A percentile compares a stretch with the other conserved stretches of the same genome.
Evolutionary conservation across 2,888 invertebrate species (phyloP).

Genomic region (Pachycephus smyrnensis): DNA sequence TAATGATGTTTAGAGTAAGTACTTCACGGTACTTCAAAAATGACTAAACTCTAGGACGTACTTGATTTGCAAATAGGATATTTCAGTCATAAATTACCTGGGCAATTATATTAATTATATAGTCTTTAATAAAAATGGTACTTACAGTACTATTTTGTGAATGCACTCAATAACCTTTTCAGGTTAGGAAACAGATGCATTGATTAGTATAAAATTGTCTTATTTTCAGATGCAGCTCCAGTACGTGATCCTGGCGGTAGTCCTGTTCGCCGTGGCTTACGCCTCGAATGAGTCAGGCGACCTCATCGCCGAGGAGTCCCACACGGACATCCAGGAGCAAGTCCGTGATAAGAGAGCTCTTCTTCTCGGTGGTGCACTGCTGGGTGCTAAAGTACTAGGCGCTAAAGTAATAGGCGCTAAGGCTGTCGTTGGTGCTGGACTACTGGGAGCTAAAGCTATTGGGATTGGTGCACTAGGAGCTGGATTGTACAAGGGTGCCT

Average conservation of each 20-base stretch:
- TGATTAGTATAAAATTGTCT: neutral
- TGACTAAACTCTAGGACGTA: neutral
- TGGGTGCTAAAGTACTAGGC: neutral
- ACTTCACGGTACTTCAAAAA: neutral
- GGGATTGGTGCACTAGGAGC: constrained; percentile 41
- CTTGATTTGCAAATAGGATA: neutral
- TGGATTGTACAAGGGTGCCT: constrained; percentile 33
- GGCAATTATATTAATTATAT: neutral
- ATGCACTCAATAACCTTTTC: too few species aligned
- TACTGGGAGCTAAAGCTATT: constrained; percentile 27
- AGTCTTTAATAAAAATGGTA: neutral
- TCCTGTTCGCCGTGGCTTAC: constrained; percentile 35
- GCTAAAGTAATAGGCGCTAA: constrained; percentile 29
- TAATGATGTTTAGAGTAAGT: neutral
- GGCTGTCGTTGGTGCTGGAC: constrained; percentile 35
- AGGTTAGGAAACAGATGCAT: neutral
- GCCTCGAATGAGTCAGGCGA: constrained; percentile 21
- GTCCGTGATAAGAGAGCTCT: constrained; percentile 44
- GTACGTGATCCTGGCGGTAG: constrained; percentile 27
- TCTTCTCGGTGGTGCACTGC: constrained; percentile 36
- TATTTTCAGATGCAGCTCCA: constrained; percentile 38
- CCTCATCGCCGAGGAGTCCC: neutral
- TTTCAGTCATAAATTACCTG: neutral
- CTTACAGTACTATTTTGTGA: neutral
- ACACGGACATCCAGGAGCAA: neutral